phyloP scores from a whole-genome alignment of 2,113 vertebrate species.

The Addax nasomaculatus region DNA sequence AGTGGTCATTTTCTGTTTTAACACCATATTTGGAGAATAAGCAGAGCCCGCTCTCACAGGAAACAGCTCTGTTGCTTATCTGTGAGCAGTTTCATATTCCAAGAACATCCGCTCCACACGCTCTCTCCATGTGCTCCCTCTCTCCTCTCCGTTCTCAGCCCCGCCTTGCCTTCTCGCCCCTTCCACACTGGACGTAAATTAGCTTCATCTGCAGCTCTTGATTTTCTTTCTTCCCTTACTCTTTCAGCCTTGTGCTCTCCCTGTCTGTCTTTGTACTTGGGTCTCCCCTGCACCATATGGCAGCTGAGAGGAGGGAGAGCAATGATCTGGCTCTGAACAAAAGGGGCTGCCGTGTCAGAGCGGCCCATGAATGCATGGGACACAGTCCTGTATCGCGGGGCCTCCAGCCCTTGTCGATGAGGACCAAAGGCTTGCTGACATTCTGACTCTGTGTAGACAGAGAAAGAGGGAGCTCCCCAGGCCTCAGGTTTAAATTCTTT shows the following conservation, averaged over 20 bases:
- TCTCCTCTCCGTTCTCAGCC: neutral
- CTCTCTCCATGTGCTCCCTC: constrained; percentile 9
- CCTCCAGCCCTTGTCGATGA: constrained; percentile 76
- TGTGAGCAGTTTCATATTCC: constrained; percentile 10
- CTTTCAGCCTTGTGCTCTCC: constrained; percentile 37
- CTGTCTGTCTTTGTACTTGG: constrained; percentile 57
- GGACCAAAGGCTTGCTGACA: constrained; percentile 60
- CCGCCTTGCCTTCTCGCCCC: constrained; percentile 35
- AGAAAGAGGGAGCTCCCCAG: neutral
- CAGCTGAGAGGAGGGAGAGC: constrained; percentile 85
- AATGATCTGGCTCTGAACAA: constrained; percentile 84
- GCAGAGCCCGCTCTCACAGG: constrained; percentile 47
- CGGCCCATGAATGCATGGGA: constrained; percentile 89
- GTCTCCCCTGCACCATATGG: constrained; percentile 90
- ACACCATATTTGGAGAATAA: constrained; percentile 31
- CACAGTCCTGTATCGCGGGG: constrained; percentile 80
- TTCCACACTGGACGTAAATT: constrained; percentile 82
- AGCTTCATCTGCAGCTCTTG: constrained; percentile 81
- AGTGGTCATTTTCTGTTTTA: neutral
- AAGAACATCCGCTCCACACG: constrained; percentile 44
- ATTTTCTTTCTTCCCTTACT: constrained; percentile 71
- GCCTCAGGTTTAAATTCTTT: constrained; percentile 31
- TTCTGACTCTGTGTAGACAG: constrained; percentile 29
- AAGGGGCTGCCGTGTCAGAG: constrained; percentile 85
- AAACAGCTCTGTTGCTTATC: constrained; percentile 34